A percentile compares a stretch with the other conserved stretches of the same genome.
phyloP scores from a whole-genome alignment of 2,888 invertebrate genomes.

The Hypomecis punctinalis region DNA sequence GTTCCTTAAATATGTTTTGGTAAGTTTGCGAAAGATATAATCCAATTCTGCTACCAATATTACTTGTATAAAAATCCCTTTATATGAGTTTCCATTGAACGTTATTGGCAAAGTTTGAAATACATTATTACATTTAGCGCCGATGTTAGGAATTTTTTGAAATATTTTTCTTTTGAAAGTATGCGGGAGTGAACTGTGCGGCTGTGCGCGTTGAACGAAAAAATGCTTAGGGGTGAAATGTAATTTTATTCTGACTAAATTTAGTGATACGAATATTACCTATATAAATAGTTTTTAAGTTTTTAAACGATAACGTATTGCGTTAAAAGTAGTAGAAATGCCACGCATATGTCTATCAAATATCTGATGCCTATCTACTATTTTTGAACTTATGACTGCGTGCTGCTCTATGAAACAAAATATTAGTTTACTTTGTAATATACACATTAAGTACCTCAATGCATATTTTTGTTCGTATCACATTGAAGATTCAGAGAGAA shows the following conservation, averaged over 20 bases:
- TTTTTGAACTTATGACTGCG: too few relatives aligned
- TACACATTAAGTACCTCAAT: too few relatives aligned
- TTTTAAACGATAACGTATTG: too few relatives aligned
- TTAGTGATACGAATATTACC: too few relatives aligned
- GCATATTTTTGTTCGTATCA: too few relatives aligned
- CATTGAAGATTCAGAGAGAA: too few relatives aligned
- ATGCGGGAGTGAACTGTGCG: neutral
- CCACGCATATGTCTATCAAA: too few relatives aligned
- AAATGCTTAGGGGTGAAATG: neutral
- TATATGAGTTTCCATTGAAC: conserved; percentile 45
- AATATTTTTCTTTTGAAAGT: conserved; percentile 21
- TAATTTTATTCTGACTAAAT: neutral
- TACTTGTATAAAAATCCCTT: conserved; percentile 56
- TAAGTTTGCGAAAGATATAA: conserved; percentile 23
- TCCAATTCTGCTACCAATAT: conserved; percentile 48
- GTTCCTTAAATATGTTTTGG: conserved; percentile 21
- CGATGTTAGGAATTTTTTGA: conserved; percentile 27
- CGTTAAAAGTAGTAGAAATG: too few relatives aligned
- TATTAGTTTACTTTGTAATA: too few relatives aligned
- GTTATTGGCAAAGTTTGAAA: conserved; percentile 53
- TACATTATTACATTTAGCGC: conserved; percentile 43
- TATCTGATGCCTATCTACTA: too few relatives aligned
- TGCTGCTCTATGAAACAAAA: too few relatives aligned
- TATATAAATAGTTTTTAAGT: too few relatives aligned
- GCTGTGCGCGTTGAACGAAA: neutral